phyloP scores from a whole-genome alignment of 2,888 invertebrate genomes.

The Luffia ferchaultella region DNA sequence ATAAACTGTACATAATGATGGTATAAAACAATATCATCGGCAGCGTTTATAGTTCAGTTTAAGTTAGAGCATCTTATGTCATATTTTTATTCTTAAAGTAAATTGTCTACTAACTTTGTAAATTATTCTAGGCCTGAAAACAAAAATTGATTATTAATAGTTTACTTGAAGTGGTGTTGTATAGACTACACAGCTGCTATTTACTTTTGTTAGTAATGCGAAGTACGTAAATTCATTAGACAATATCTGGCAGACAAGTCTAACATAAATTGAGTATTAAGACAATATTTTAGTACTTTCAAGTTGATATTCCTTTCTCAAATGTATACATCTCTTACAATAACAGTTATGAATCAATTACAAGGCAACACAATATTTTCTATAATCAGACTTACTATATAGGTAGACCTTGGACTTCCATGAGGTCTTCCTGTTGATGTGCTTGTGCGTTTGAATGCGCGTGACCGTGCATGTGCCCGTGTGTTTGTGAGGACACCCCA shows the following conservation, averaged over 20 bases:
- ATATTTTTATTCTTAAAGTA: background rate
- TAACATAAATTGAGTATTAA: background rate
- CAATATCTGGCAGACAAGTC: background rate
- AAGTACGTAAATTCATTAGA: background rate
- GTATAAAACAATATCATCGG: conserved; percentile 24
- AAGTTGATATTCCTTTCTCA: background rate
- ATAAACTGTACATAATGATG: conserved; percentile 48
- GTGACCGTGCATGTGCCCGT: conserved; percentile 17
- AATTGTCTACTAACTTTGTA: conserved; percentile 18
- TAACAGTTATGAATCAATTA: background rate
- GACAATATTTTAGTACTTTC: background rate
- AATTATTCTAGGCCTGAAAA: conserved; percentile 53
- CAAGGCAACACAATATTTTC: background rate
- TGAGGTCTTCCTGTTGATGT: conserved; percentile 67
- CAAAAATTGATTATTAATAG: conserved; percentile 16
- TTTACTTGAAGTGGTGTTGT: background rate
- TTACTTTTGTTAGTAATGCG: background rate
- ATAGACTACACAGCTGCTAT: background rate
- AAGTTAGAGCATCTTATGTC: background rate
- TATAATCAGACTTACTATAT: conserved; percentile 53
- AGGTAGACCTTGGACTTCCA: conserved; percentile 72
- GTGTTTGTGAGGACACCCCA: conserved; percentile 30
- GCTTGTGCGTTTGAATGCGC: conserved; percentile 21
- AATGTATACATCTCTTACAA: background rate
- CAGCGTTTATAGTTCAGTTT: background rate